Percentiles rank a stretch among this genome's conserved stretches.
phyloP scores from a whole-genome alignment of 2,888 invertebrate species.

The Deroplatys truncata region DNA sequence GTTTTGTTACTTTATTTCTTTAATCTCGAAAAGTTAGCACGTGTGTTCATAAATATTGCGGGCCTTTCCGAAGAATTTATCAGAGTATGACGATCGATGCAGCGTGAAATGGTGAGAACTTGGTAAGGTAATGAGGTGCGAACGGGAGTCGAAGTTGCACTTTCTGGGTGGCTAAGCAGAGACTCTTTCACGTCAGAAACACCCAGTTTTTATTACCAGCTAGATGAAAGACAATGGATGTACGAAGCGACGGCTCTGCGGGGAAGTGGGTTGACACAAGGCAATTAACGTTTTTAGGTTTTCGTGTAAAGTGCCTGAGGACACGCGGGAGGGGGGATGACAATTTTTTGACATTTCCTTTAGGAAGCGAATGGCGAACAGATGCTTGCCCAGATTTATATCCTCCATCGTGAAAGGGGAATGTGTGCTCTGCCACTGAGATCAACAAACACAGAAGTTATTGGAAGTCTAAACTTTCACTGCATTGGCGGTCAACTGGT shows the following conservation, averaged over 20 bases:
- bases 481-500: neutral
- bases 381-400: neutral
- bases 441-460: neutral
- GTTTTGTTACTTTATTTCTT: no score
- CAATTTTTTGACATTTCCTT: neutral
- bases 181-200: neutral
- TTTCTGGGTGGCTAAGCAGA: neutral
- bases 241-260: no score
- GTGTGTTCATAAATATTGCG: neutral
- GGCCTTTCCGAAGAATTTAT: neutral
- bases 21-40: neutral
- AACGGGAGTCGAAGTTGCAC: neutral
- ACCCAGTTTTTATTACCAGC: neutral
- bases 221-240: neutral
- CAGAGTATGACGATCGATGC: neutral
- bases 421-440: neutral
- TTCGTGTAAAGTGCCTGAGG: neutral
- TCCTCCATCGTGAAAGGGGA: neutral
- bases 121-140: neutral
- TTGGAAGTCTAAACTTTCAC: neutral
- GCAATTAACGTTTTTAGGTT: neutral
- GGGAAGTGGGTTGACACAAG: neutral
- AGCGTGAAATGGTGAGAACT: neutral
- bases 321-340: neutral
- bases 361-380: neutral